phyloP scores from a whole-genome alignment of 2,797 vertebrate genomes.

The Rhadinocentrus ornatus region DNA sequence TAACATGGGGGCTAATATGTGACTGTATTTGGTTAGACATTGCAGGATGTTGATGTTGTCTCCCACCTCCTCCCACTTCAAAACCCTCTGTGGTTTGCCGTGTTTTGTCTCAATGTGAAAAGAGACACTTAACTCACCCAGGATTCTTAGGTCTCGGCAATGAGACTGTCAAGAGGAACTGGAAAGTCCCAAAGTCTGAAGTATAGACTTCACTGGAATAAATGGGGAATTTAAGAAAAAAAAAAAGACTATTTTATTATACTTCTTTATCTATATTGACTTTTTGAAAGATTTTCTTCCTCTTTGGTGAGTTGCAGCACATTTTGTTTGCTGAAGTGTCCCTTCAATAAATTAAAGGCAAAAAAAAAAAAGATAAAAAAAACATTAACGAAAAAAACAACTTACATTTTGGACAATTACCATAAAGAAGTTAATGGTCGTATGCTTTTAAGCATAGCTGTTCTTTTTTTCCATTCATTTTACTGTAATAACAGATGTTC shows the following conservation, averaged over 20 bases:
- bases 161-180: constrained; percentile 70
- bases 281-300: constrained; percentile 85
- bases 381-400: constrained; percentile 23
- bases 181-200: constrained; percentile 59
- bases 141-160: constrained; percentile 64
- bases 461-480: constrained; percentile 87
- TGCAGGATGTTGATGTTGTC: constrained; percentile 74
- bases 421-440: constrained; percentile 86
- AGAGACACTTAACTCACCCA: constrained; percentile 65
- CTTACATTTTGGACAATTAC: constrained; percentile 80
- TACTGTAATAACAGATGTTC: constrained; percentile 92
- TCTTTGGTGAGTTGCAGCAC: constrained; percentile 83
- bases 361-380: constrained; percentile 28
- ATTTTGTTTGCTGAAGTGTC: constrained; percentile 84
- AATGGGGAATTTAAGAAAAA: constrained; percentile 68
- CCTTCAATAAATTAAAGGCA: constrained; percentile 73
- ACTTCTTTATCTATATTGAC: constrained; percentile 85
- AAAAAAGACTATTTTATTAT: constrained; percentile 86
- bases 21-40: constrained; percentile 60
- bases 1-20: constrained; percentile 38
- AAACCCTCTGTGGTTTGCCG: constrained; percentile 59
- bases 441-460: constrained; percentile 89
- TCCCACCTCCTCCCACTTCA: constrained; percentile 26
- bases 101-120: constrained; percentile 75
- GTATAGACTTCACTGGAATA: constrained; percentile 69